Evolutionary conservation across 2,797 vertebrate species (phyloP), one percentile per base, ranked within the genome.

Genomic region (Scomberomorus guttatus): DNA sequence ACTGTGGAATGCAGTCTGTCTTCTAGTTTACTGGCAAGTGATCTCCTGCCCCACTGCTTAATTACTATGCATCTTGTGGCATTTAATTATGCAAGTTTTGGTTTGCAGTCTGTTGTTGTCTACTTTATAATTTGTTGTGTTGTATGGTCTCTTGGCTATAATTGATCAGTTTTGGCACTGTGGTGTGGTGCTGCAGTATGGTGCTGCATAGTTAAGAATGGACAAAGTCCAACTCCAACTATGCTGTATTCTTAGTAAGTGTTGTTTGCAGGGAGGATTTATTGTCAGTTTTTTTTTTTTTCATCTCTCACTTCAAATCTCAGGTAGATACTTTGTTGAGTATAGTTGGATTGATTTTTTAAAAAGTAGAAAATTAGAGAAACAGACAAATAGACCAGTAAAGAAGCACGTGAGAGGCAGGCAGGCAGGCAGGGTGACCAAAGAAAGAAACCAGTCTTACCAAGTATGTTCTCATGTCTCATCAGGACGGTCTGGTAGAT

Each of bases 401-500:
- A 2, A 58, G 2, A 63, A 14, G 5, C 8, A 44, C 25, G 9
- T 42, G 25, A 46, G 12, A 50, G 27, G 20, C 10, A n/a, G 37
- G n/a, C 18, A 22, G n/a, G n/a, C n/a, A n/a, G 20, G 17, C 0
- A 32, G 20, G 8, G 22, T 9, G 1, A 70, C 0, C 2, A 58
- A 8, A 50, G 0, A 65, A 13, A 65, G 32, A 44, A n/a, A 51
- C 5, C 11, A 34, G 5, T 56, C 95, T 96, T 92, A 99, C 98
- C 98, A 12, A 99, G 92, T 82, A 99, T 99, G 91, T 99, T 99
- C 91, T 99, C 97, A 54, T 99, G 98, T 89, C 98, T 97, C 98
- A 99, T 98, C 58, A 99, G 89, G 79, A 98, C 97, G 0, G 98
- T 99, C 95, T 99, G 98, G 91, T 99, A 99, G 85, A 99, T 99